phyloP scores from a whole-genome alignment of 2,797 vertebrate species.

The Oryzias dopingdopingensis region DNA sequence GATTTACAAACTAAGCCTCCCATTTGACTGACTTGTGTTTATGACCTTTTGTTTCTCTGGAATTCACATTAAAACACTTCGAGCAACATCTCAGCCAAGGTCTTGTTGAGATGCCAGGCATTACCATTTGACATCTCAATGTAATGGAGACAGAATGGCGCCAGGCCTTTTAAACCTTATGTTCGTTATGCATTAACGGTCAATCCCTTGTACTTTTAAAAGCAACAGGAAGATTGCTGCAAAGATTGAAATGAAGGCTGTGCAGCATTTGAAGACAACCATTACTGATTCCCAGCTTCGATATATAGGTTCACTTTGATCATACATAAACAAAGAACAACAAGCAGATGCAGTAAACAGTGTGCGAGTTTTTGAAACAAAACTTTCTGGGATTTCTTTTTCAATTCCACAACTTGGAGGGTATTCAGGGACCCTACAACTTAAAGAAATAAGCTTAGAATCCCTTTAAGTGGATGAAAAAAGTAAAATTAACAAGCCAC shows the following conservation, averaged over 20 bases:
- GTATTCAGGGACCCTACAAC: too few relatives aligned
- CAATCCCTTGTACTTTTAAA: slow-evolving; percentile 21
- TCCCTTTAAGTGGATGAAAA: too few relatives aligned
- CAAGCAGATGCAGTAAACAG: slow-evolving; percentile 4
- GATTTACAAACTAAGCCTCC: slow-evolving; percentile 33
- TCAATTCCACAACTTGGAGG: too few relatives aligned
- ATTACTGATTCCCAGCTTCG: slow-evolving; percentile 7
- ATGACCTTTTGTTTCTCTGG: slow-evolving; percentile 51
- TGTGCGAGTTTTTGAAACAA: background rate
- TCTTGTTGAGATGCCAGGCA: slow-evolving; percentile 33
- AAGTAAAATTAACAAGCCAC: too few relatives aligned
- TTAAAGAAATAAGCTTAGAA: too few relatives aligned
- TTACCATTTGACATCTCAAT: slow-evolving; percentile 49
- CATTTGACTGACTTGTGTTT: slow-evolving; percentile 23
- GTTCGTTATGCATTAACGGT: slow-evolving; percentile 36
- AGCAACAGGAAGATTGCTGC: slow-evolving; percentile 5
- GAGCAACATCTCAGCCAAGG: slow-evolving; percentile 27
- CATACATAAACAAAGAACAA: background rate
- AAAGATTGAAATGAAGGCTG: slow-evolving; percentile 23
- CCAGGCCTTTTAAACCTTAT: slow-evolving; percentile 61
- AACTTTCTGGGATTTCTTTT: background rate
- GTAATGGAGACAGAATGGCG: slow-evolving; percentile 55
- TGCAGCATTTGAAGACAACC: slow-evolving; percentile 3
- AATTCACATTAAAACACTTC: slow-evolving; percentile 45
- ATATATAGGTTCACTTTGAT: slow-evolving; percentile 10